Conservation (phyloP, 2,113 vertebrate genomes). For the Xerus inauris region DNA sequence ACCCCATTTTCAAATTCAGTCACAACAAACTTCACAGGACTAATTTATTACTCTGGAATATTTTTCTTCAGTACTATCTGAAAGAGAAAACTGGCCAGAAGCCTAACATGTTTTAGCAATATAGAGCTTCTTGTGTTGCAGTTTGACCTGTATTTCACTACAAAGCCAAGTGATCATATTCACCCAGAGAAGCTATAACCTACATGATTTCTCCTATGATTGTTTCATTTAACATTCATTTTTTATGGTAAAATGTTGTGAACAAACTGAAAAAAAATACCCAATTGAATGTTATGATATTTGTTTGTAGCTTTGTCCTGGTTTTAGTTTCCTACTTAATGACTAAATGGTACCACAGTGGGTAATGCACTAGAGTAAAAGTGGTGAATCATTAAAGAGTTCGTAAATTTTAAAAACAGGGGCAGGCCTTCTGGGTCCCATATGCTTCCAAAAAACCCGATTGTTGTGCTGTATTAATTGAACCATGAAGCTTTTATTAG, state of each 20-base stretch:
- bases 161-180: slow-evolving; percentile 13
- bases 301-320: slow-evolving; percentile 74
- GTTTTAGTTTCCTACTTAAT: slow-evolving; percentile 75
- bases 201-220: slow-evolving; percentile 18
- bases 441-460: slow-evolving; percentile 71
- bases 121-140: background rate
- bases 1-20: slow-evolving; percentile 4
- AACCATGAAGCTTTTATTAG: slow-evolving; percentile 78
- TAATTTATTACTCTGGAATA: slow-evolving; percentile 30
- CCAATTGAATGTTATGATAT: slow-evolving; percentile 66
- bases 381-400: slow-evolving; percentile 80
- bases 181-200: slow-evolving; percentile 43
- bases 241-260: slow-evolving; percentile 32
- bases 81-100: slow-evolving; percentile 41
- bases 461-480: slow-evolving; percentile 76
- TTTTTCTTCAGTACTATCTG: slow-evolving; percentile 40
- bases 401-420: slow-evolving; percentile 81
- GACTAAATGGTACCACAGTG: slow-evolving; percentile 70
- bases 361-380: slow-evolving; percentile 62
- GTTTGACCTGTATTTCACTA: slow-evolving; percentile 61
- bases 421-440: slow-evolving; percentile 76
- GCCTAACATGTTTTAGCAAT: slow-evolving; percentile 45
- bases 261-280: slow-evolving; percentile 58
- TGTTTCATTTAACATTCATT: slow-evolving; percentile 58
- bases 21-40: background rate